These are phyloP conservation scores for Streptopelia turtur DNA, from an alignment of 2,797 vertebrate species.

Conservation along the genomic window DNA sequence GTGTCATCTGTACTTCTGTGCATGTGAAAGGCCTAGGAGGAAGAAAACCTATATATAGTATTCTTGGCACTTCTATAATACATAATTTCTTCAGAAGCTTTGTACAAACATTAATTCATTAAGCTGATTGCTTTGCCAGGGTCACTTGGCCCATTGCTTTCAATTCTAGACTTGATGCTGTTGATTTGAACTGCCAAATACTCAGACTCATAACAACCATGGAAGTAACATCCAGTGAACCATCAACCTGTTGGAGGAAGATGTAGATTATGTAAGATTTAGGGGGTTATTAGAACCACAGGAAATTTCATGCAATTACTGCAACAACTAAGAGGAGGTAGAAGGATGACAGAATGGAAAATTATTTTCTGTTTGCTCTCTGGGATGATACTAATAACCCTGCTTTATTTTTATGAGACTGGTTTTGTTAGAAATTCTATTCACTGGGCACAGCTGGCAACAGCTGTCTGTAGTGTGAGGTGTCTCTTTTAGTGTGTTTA, in stretches of 20 bases:
- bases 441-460: constrained; percentile 19
- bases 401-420: not conserved
- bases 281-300: not conserved
- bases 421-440: not conserved
- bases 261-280: not conserved
- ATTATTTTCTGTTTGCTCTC: not conserved
- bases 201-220: not conserved
- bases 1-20: not conserved
- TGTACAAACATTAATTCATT: not conserved
- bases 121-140: not conserved
- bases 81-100: not conserved
- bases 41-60: not conserved
- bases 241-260: not conserved
- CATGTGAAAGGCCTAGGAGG: not conserved
- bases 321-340: not conserved
- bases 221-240: not conserved
- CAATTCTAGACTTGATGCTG: not conserved
- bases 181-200: not conserved
- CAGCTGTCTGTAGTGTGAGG: not conserved
- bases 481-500: not conserved
- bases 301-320: not conserved
- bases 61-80: not conserved
- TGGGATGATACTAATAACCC: not conserved
- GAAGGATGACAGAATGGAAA: not conserved
- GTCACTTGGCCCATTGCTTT: not conserved